Evolutionary conservation across 2,888 invertebrate species (phyloP), one percentile per base, ranked within the genome.

Genomic region (Clostera curtula): DNA sequence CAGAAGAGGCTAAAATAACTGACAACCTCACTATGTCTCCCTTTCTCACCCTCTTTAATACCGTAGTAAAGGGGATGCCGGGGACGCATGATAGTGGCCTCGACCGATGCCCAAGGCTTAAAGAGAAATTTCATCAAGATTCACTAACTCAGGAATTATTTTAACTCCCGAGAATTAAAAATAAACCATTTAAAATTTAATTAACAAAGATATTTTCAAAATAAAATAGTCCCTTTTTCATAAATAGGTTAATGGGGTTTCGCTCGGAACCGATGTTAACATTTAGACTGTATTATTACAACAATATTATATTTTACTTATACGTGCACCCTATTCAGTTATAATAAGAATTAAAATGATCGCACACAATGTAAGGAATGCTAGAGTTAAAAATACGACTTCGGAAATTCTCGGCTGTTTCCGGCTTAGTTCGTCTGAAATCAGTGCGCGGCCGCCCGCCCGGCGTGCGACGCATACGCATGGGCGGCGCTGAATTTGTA

Each of bases 161-260:
- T 47, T 29, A 27, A 36, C 35, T 36, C 25, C 25, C 22, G 33
- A 24, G 18, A 24, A 23, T 33, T 39, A 42, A 41, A 40, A 27
- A 24, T 29, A 25, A 38, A 50, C 50, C 56, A 56, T 50, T 50
- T 41, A 50, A 47, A 51, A 51, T 57, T 62, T 63, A n/a, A n/a
- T n/a, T n/a, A 57, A 52, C 51, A 56, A 22, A 8, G 9, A 12
- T 23, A 6, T 18, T 18, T 12, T 20, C 10, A 12, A 23, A 23
- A n/a, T n/a, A n/a, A n/a, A n/a, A n/a, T 47, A 40, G 32, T 60
- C 39, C 44, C 60, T 63, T 67, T 62, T 61, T 57, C 43, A 56
- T 65, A 74, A 73, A 70, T 79, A 59, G 80, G 80, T 79, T 79
- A 79, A 74, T 73, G 66, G 67, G 64, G 56, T 60, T 58, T 53